These are phyloP conservation scores for Quadriops clusia DNA, from an alignment of 2,888 invertebrate species.

Conservation along the genomic window DNA sequence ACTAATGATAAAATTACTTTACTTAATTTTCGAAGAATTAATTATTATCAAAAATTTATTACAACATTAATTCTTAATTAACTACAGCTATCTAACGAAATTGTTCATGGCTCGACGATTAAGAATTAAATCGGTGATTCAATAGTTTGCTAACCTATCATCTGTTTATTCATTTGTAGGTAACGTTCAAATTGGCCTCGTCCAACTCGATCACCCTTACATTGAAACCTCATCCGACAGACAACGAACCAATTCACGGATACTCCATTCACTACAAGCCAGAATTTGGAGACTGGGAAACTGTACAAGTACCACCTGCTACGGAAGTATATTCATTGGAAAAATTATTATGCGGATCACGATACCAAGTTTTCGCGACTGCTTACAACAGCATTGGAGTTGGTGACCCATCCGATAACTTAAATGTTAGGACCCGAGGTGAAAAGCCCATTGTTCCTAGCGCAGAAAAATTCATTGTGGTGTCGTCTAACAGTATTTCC, in stretches of 20 bases:
- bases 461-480: conserved; percentile 82
- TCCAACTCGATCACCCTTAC: conserved; percentile 64
- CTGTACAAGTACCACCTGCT: conserved; percentile 57
- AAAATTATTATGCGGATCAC: conserved; percentile 81
- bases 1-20: too few species aligned
- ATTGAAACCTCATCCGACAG: conserved; percentile 59
- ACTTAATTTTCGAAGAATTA: too few species aligned
- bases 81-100: too few species aligned
- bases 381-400: conserved; percentile 92
- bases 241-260: conserved; percentile 81
- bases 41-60: too few species aligned
- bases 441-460: conserved; percentile 88
- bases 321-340: conserved; percentile 77
- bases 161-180: conserved; percentile 35
- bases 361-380: conserved; percentile 86
- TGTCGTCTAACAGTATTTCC: conserved; percentile 85
- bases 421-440: conserved; percentile 84
- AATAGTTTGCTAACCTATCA: too few species aligned
- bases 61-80: too few species aligned
- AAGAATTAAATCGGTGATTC: background rate
- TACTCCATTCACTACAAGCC: conserved; percentile 88
- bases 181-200: conserved; percentile 61
- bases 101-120: too few species aligned
- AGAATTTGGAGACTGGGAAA: conserved; percentile 91
- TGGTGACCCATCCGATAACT: conserved; percentile 78